Base-by-base conservation (phyloP, 2,888 invertebrate species). In the Ceramica pisi region DNA sequence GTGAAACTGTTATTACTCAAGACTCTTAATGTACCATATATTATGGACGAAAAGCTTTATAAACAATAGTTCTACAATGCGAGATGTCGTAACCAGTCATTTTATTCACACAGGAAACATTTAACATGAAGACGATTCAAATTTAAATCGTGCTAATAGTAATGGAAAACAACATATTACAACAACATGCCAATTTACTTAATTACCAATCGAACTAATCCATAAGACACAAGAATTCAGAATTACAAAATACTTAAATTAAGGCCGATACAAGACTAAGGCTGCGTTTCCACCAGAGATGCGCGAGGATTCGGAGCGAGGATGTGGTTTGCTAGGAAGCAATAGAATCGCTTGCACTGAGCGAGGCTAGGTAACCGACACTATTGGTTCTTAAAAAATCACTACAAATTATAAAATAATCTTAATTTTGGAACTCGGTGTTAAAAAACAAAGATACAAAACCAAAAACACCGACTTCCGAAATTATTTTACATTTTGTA, bases 201-300 rank as follows among this genome's bases (percentile, higher is more conserved):
- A 82, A 80, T 80, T 80, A 69, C 73, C 41, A 59, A 72, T 53
- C 62, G 55, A 55, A 59, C 16, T 60, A 48, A 68, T 60, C 53
- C 57, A 65, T 21, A 21, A 55, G 21, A 46, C 8, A 9, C 63
- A 60, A 50, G 63, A 60, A 67, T 62, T 44, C 31, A 21, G 38
- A 55, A 41, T 80, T 82, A 78, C 68, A 64, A 80, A 80, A 80
- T 69, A 55, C 38, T 57, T 55, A 65, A 67, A 71, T 73, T 51
- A 60, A 71, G 51, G 41, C 65, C 4, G 19, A 19, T 64, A 50
- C 21, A 51, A 10, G 16, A n/a, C n/a, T 50, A 5, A 23, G 12
- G 51, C 23, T 5, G 10, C 5, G 23, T 12, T n/a, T 12, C 4
- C 26, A 26, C 26, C 26, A n/a, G n/a, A n/a, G n/a, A n/a, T n/a